These are phyloP conservation scores for Tiaroga cobitis DNA, from an alignment of 2,797 vertebrate genomes.

Conservation along the genomic window DNA sequence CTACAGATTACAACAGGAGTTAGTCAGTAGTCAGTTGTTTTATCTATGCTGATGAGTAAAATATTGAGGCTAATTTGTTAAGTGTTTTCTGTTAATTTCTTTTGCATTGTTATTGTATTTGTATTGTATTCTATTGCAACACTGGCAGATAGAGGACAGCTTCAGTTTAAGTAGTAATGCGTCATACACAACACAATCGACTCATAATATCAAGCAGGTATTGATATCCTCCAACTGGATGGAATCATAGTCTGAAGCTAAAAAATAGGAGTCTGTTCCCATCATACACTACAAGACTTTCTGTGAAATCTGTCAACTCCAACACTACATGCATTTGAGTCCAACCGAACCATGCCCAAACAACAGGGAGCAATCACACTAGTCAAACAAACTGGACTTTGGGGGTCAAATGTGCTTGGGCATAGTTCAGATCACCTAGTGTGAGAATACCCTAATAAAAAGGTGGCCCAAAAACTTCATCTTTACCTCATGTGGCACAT, in stretches of 20 bases:
- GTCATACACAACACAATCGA: not conserved
- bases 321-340: no score
- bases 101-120: not conserved
- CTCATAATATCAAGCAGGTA: not conserved
- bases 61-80: not conserved
- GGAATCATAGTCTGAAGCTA: not conserved
- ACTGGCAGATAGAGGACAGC: not conserved
- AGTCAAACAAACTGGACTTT: not conserved
- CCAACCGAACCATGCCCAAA: not conserved
- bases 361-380: not conserved
- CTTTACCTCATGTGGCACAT: constrained; percentile 80
- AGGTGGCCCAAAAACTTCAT: not conserved
- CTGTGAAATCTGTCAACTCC: no score
- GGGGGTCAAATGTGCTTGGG: not conserved
- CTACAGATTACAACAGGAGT: not conserved
- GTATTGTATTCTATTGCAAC: not conserved
- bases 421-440: not conserved
- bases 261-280: no score
- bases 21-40: not conserved
- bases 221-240: not conserved
- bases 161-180: not conserved
- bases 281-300: no score
- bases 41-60: not conserved
- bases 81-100: not conserved
- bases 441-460: not conserved